phyloP scores from a whole-genome alignment of 37 sponge, comb jelly and placozoan genomes.

The Diacarnus erythraeanus region DNA sequence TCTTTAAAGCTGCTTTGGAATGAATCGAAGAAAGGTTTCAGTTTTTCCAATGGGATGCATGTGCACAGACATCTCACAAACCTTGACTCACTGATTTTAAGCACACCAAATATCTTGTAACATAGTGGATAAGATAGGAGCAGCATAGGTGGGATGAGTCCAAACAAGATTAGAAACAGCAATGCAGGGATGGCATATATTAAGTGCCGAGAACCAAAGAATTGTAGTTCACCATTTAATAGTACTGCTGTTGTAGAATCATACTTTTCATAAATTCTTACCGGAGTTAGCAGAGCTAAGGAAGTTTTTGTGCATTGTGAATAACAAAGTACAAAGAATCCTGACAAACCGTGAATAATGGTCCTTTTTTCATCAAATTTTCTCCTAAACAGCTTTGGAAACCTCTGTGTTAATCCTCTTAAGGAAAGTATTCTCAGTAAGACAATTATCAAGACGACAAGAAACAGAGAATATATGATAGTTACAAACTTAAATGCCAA shows the following conservation, averaged over 20 bases:
- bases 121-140: constrained; percentile 1
- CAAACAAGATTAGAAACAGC: not conserved
- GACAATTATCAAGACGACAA: constrained; percentile 3
- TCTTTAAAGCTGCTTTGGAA: constrained; percentile 19
- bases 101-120: not conserved
- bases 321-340: constrained; percentile 35
- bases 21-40: constrained; percentile 1
- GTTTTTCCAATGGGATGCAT: not conserved
- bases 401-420: not conserved
- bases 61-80: not conserved
- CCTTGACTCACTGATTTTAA: not conserved
- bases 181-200: constrained; percentile 26
- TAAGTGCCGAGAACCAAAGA: not conserved
- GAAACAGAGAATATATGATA: constrained; percentile 19
- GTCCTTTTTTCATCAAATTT: not conserved
- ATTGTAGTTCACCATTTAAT: constrained; percentile 10
- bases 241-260: not conserved
- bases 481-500: constrained; percentile 44
- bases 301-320: constrained; percentile 10
- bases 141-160: not conserved
- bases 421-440: not conserved
- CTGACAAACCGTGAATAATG: constrained; percentile 29
- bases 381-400: not conserved
- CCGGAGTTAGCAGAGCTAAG: not conserved
- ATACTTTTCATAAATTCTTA: too few species aligned